These are phyloP conservation scores for Strigops habroptila DNA, from an alignment of 2,113 vertebrate genomes.

Conservation along the genomic window DNA sequence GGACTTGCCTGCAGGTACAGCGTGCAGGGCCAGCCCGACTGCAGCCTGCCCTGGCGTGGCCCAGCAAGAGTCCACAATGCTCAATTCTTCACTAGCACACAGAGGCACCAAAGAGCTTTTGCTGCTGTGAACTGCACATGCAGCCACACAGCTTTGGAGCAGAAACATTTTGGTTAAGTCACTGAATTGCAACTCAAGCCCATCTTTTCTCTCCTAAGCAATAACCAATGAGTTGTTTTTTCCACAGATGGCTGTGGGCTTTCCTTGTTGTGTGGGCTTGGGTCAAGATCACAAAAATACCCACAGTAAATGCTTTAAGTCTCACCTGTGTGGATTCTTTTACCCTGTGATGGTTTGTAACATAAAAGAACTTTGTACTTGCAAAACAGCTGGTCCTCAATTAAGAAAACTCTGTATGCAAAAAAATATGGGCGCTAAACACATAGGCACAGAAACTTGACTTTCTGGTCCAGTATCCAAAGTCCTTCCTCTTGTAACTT, in stretches of 20 bases:
- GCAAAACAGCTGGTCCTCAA: background rate
- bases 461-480: background rate
- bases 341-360: background rate
- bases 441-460: background rate
- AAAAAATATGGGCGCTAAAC: background rate
- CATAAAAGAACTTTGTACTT: background rate
- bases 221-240: background rate
- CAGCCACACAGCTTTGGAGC: background rate
- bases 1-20: background rate
- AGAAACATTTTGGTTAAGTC: background rate
- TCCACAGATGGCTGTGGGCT: background rate
- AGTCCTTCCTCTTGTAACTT: background rate
- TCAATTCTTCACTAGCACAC: background rate
- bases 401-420: background rate
- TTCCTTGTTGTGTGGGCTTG: background rate
- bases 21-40: background rate
- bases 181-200: background rate
- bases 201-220: background rate
- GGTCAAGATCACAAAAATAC: background rate
- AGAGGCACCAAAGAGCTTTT: background rate
- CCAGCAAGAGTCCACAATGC: background rate
- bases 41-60: background rate
- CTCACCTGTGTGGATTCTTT: background rate
- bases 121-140: background rate
- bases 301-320: background rate